Conservation (phyloP, 2,113 vertebrate genomes). For the Rhinoptilus africanus region DNA sequence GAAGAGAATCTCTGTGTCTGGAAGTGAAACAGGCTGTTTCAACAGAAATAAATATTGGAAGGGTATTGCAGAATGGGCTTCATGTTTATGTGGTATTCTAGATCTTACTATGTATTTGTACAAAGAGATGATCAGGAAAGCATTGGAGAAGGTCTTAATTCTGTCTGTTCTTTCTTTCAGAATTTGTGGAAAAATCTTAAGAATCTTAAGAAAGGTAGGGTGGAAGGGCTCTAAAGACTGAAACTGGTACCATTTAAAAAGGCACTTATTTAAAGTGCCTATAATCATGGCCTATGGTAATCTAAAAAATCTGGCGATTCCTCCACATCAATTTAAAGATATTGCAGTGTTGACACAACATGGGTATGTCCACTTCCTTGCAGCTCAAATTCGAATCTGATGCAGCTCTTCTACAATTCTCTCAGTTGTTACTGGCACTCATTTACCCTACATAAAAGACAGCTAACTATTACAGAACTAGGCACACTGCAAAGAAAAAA, state of each 20-base stretch:
- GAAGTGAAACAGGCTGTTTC: not conserved
- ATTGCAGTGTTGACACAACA: not conserved
- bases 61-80: not conserved
- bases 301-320: not conserved
- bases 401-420: not conserved
- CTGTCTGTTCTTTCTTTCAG: not conserved
- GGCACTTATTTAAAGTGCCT: not conserved
- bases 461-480: not conserved
- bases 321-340: not conserved
- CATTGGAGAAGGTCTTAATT: not conserved
- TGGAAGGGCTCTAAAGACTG: not conserved
- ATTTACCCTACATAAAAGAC: not conserved
- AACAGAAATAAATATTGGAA: not conserved
- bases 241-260: not conserved
- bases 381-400: not conserved
- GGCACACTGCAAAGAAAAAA: not conserved
- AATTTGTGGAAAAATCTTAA: not conserved
- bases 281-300: not conserved
- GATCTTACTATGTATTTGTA: not conserved
- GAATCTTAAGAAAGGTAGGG: not conserved
- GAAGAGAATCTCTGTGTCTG: not conserved
- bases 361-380: not conserved
- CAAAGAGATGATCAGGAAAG: not conserved
- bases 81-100: not conserved
- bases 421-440: not conserved